Percentiles rank a stretch among this genome's conserved stretches.
These are phyloP conservation scores for Hemibagrus wyckioides DNA, from an alignment of 2,113 vertebrate species.

Conservation along the genomic window DNA sequence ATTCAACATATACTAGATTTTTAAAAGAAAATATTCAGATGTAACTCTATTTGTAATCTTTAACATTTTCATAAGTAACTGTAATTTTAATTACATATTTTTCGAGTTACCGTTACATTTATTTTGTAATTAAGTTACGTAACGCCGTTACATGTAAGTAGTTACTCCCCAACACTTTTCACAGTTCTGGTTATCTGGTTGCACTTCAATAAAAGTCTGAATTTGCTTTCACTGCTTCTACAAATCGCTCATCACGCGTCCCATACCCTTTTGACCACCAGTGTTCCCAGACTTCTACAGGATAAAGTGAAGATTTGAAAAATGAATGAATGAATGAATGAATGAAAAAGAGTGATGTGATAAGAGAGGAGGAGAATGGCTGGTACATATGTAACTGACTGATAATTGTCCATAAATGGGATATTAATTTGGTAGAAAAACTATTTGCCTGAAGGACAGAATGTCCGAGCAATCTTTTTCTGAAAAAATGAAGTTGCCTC, in stretches of 20 bases:
- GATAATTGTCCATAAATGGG: slow-evolving; percentile 62
- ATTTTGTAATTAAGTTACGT: no score
- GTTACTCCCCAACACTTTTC: no score
- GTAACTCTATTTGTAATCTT: no score
- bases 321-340: not conserved
- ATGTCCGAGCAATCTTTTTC: slow-evolving; percentile 5
- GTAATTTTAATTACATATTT: no score
- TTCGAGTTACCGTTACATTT: no score
- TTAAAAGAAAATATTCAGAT: no score
- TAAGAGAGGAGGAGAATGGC: not conserved
- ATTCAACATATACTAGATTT: no score
- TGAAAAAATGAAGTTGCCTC: slow-evolving; percentile 66
- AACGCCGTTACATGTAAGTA: no score
- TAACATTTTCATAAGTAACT: no score
- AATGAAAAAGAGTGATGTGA: not conserved
- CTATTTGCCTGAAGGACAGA: slow-evolving; percentile 63
- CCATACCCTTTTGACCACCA: not conserved
- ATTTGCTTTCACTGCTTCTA: no score
- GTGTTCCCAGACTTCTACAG: not conserved
- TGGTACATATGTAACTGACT: slow-evolving; percentile 3
- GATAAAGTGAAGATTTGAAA: not conserved
- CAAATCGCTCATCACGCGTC: not conserved
- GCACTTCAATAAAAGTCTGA: no score
- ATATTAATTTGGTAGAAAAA: slow-evolving; percentile 67
- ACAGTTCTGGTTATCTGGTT: no score